A percentile compares a stretch with the other conserved stretches of the same genome.
These are phyloP conservation scores for Anolis carolinensis DNA, from an alignment of 2,113 vertebrate genomes.

Conservation along the genomic window DNA sequence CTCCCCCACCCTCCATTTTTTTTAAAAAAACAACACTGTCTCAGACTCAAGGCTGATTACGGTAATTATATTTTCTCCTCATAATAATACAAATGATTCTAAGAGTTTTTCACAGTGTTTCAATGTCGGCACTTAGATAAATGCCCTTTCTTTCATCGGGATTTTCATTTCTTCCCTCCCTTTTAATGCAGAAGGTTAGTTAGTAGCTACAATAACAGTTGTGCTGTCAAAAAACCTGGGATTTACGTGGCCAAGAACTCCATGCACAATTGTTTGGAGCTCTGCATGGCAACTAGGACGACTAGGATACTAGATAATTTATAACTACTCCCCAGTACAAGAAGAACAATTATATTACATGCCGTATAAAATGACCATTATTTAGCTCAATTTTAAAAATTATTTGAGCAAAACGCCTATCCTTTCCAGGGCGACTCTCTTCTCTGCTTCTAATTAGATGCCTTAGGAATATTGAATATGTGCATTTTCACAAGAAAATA, in stretches of 20 bases:
- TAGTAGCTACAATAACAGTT: conserved; percentile 61
- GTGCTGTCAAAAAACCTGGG: conserved; percentile 65
- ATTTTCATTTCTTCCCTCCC: conserved; percentile 56
- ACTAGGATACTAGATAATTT: conserved; percentile 73
- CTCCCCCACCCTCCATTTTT: conserved; percentile 13
- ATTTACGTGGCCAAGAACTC: conserved; percentile 68
- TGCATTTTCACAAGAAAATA: conserved; percentile 71
- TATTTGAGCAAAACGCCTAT: conserved; percentile 70
- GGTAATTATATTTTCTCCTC: conserved; percentile 79
- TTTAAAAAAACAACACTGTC: conserved; percentile 63
- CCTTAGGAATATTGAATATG: conserved; percentile 66
- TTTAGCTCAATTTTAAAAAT: conserved; percentile 73
- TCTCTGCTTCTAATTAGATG: conserved; percentile 73
- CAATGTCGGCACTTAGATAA: conserved; percentile 74
- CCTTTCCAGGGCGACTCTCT: conserved; percentile 68
- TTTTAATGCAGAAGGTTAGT: conserved; percentile 69
- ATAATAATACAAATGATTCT: conserved; percentile 71
- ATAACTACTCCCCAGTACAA: conserved; percentile 69
- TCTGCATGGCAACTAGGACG: conserved; percentile 57
- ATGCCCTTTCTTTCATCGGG: conserved; percentile 70
- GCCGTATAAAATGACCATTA: conserved; percentile 73
- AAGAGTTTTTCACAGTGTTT: conserved; percentile 76
- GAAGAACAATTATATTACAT: conserved; percentile 73
- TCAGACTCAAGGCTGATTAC: conserved; percentile 77
- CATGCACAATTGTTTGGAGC: conserved; percentile 70